Percentiles rank a stretch among this genome's conserved stretches.
Evolutionary conservation across 2,797 vertebrate genomes (phyloP).

Genomic region (Petrocephalus schoutedeni): DNA sequence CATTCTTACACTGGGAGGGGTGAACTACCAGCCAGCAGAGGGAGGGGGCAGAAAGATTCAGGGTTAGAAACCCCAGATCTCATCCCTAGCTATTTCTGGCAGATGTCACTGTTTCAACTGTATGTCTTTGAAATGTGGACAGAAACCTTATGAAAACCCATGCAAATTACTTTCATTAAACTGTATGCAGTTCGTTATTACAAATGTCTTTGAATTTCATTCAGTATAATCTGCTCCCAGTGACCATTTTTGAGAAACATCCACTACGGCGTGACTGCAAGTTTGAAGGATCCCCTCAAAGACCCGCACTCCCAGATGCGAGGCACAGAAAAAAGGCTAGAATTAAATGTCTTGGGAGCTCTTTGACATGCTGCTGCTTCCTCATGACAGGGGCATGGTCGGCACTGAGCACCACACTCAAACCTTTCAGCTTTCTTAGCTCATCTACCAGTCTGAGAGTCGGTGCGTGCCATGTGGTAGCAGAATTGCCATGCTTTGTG

Average conservation of each 20-base stretch:
- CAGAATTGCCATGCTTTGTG: neutral
- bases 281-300: neutral
- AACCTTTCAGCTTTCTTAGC: neutral
- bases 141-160: neutral
- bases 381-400: neutral
- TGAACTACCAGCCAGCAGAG: neutral
- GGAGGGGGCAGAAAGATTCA: neutral
- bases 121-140: neutral
- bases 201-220: neutral
- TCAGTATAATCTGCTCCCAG: neutral
- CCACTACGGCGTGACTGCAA: neutral
- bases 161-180: neutral
- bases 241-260: neutral
- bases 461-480: neutral
- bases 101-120: neutral
- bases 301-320: neutral
- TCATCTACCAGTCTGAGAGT: neutral
- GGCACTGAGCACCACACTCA: neutral
- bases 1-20: neutral
- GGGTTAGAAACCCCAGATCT: neutral
- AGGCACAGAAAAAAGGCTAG: neutral
- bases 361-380: neutral
- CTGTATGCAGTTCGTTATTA: neutral
- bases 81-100: neutral
- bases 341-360: neutral